Base-by-base conservation (phyloP, 2,797 vertebrate genomes). In the Emys orbicularis region DNA sequence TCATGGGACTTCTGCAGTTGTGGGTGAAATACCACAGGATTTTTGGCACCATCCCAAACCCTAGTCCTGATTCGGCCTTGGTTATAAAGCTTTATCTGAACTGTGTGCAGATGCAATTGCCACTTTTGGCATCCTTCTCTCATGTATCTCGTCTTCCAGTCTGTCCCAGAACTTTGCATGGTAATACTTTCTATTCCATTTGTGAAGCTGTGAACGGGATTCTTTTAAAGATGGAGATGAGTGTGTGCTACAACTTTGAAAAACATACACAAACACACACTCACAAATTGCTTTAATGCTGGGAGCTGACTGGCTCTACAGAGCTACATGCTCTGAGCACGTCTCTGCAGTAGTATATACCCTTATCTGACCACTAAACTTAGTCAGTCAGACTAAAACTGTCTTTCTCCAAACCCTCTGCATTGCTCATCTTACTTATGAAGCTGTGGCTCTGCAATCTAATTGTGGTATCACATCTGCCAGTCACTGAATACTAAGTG, bases 161-260 rank as follows among this genome's bases (percentile, higher is more conserved):
- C 85, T 91, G 19, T 87, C 91, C 81, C 77, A 87, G 81, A 91
- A 77, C 54, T 94, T 83, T 88, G 76, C 88, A 82, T 37, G 44
- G 23, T 79, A 41, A 50, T 61, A 79, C 77, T 95, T 84, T 72
- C 74, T 47, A 11, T 86, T 97, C 53, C 74, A 15, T 86, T 95
- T 88, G 83, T 59, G 80, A 72, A 88, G 89, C 80, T 2, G 5
- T 8, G 1, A 94, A 82, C 84, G 68, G 92, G 21, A 37, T 79
- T 91, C 56, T 90, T 94, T 89, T 80, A 81, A 88, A 94, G 84
- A 92, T 92, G 92, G 65, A 87, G 79, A 92, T 84, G 23, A 19
- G 12, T 57, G 89, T 95, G 86, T 77, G 94, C 95, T 97, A 96
- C 95, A 97, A 95, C 87, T 96, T 96, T 97, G 96, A 93, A 97